phyloP scores from a whole-genome alignment of 2,888 invertebrate genomes.

The Congeria kusceri region DNA sequence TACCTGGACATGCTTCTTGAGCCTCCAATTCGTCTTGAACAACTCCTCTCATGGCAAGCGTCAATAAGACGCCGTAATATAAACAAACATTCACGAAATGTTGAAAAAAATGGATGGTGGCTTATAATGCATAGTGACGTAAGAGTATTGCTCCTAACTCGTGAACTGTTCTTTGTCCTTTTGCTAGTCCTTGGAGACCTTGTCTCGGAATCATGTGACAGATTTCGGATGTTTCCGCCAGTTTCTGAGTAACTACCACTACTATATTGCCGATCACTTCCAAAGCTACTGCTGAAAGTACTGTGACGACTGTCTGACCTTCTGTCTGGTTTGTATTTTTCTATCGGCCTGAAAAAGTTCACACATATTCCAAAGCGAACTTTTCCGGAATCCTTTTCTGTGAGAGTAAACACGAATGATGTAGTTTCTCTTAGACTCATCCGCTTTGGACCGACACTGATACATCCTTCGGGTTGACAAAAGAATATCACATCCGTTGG shows the following conservation, averaged over 20 bases:
- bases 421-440: constrained; percentile 91
- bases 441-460: constrained; percentile 92
- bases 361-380: constrained; percentile 96
- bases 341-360: constrained; percentile 97
- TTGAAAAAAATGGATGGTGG: constrained; percentile 99
- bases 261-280: constrained; percentile 62
- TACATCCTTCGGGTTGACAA: constrained; percentile 99
- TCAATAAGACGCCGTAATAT: constrained; percentile 98
- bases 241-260: constrained; percentile 52
- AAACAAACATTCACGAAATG: constrained; percentile 98
- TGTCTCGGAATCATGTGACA: constrained; percentile 71
- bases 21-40: constrained; percentile 92
- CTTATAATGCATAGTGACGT: constrained; percentile 99
- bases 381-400: constrained; percentile 97
- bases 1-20: constrained; percentile 94
- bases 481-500: constrained; percentile 99
- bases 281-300: constrained; percentile 51
- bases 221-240: constrained; percentile 59
- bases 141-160: constrained; percentile 93
- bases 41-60: constrained; percentile 95
- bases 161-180: constrained; percentile 77
- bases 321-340: constrained; percentile 77
- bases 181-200: constrained; percentile 81
- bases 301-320: constrained; percentile 46
- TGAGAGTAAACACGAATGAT: constrained; percentile 98